Evolutionary conservation across 2,797 vertebrate species (phyloP), one percentile per base, ranked within the genome.

Genomic region (Mormyrops boulengeri): DNA sequence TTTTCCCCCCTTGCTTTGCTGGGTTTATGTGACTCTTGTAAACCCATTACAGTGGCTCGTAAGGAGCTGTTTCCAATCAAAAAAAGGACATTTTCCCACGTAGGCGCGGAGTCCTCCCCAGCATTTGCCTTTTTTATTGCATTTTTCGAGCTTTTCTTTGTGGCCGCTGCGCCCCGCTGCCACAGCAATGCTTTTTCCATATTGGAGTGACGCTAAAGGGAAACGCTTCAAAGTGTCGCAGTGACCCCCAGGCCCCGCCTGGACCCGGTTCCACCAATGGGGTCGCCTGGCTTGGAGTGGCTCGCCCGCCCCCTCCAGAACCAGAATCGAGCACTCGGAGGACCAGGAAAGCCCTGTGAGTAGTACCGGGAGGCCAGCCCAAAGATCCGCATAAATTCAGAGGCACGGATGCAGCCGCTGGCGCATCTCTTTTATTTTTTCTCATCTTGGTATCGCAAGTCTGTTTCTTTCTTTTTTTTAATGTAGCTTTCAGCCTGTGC

Each of bases 41-140:
- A 94, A 93, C 62, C 90, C 89, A 90, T 92, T 92, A 91, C 90
- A 91, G 85, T 86, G 92, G 86, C 82, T 88, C 89, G 82, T 90
- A 82, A 30, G 77, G 88, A 87, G 92, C 93, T 93, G 93, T 91
- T 94, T 93, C 92, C 91, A 94, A 94, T 93, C 92, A 94, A 92
- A 91, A 90, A 82, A 88, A 73, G 82, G 85, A 77, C 6, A 34
- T 89, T 91, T 88, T 66, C 90, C 91, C 92, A 91, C 89, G 57
- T 66, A 41, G 5, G 22, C 87, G 88, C 88, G 90, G 91, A 89
- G 89, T 89, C 52, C 50, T 50, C 38, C 49, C 12, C 7, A 52
- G 49, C 53, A 77, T 87, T 60, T 53, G 60, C 53, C 41, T 77
- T 88, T 88, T 84, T 90, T 66, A 62, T 88, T 62, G 69, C 12